These are phyloP conservation scores for Eonycteris spelaea DNA, from an alignment of 2,113 vertebrate genomes.

Conservation along the genomic window DNA sequence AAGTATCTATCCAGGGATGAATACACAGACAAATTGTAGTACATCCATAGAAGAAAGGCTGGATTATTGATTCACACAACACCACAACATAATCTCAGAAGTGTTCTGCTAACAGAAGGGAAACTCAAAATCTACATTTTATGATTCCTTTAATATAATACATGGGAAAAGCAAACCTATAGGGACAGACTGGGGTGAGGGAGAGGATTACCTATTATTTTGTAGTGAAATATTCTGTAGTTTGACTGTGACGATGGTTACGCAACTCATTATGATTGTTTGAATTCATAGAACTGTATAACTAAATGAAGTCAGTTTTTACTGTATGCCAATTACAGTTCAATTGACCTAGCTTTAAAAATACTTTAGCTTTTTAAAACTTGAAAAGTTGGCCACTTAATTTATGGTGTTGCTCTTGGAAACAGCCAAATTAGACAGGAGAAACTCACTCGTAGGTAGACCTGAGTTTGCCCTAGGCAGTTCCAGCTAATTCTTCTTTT, in stretches of 20 bases:
- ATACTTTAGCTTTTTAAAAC: neutral
- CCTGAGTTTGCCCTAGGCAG: neutral
- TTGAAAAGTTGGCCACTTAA: neutral
- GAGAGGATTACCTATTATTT: neutral
- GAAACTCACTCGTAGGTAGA: neutral
- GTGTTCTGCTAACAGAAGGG: neutral
- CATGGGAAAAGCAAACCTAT: neutral
- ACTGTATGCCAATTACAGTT: neutral
- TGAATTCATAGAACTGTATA: neutral
- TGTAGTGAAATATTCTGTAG: neutral
- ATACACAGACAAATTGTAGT: neutral
- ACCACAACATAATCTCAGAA: neutral
- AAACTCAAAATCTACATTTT: neutral
- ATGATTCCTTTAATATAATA: neutral
- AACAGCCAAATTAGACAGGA: neutral
- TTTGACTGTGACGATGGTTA: neutral
- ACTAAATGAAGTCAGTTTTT: neutral
- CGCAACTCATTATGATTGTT: neutral
- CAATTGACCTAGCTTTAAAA: neutral
- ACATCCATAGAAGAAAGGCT: neutral
- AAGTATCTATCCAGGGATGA: neutral
- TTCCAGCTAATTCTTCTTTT: neutral
- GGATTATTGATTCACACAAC: fast-evolving
- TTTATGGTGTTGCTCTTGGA: neutral
- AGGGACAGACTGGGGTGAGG: neutral